Conservation (phyloP, 2,888 invertebrate genomes). For the Patella pellucida region DNA sequence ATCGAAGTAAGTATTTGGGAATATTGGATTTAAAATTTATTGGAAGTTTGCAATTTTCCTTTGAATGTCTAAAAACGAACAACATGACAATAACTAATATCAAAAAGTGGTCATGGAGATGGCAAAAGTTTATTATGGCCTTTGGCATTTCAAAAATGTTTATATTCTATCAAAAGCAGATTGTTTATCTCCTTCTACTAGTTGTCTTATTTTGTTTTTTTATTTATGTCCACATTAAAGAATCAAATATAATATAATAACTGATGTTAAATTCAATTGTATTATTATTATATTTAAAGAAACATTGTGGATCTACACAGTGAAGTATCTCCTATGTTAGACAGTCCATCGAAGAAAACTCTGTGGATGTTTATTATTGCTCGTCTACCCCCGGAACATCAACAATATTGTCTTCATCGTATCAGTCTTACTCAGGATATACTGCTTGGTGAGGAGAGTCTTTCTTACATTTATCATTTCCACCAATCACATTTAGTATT, state of each 20-base stretch:
- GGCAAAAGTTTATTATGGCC: too few species aligned
- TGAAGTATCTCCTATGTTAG: slow-evolving; percentile 53
- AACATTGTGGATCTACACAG: slow-evolving; percentile 61
- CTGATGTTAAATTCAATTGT: too few species aligned
- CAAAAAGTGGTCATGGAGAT: too few species aligned
- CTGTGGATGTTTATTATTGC: slow-evolving; percentile 67
- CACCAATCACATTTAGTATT: too few species aligned
- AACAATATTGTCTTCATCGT: slow-evolving; percentile 59
- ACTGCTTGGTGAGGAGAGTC: slow-evolving; percentile 48
- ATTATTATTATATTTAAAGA: slow-evolving; percentile 41
- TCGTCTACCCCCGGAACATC: slow-evolving; percentile 56
- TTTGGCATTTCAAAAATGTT: too few species aligned
- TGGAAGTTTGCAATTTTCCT: too few species aligned
- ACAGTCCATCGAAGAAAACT: slow-evolving; percentile 66
- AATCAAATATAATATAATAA: too few species aligned
- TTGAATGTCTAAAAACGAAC: too few species aligned
- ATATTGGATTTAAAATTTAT: too few species aligned
- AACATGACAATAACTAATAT: too few species aligned
- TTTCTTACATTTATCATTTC: neutral
- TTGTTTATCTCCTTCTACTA: neutral
- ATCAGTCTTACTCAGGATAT: slow-evolving; percentile 51
- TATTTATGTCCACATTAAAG: neutral
- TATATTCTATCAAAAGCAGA: too few species aligned
- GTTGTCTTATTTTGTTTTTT: slow-evolving; percentile 9
- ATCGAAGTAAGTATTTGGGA: slow-evolving; percentile 40